Percentiles rank a stretch among this genome's conserved stretches.
These are phyloP conservation scores for Apamea monoglypha DNA, from an alignment of 2,888 invertebrate genomes.

Conservation along the genomic window DNA sequence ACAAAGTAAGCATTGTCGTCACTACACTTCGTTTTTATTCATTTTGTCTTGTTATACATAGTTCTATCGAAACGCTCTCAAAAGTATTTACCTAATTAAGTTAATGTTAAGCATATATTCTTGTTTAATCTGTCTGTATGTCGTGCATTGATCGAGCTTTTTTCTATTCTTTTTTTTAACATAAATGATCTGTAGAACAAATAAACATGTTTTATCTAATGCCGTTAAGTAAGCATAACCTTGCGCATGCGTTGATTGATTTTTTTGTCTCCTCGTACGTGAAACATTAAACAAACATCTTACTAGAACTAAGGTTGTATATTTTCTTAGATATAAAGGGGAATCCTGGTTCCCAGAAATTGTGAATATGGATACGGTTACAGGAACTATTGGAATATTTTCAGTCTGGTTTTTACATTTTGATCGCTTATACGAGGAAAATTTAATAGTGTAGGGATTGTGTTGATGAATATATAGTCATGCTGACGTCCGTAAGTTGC, in stretches of 20 bases:
- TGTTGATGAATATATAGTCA: slow-evolving; percentile 37
- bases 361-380: slow-evolving; percentile 12
- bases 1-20: slow-evolving; percentile 84
- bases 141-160: neutral
- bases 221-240: slow-evolving; percentile 52
- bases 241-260: slow-evolving; percentile 45
- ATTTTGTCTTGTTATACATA: slow-evolving; percentile 10
- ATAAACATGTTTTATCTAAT: slow-evolving; percentile 22
- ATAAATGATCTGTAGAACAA: slow-evolving; percentile 1
- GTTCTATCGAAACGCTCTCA: neutral
- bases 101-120: slow-evolving; percentile 12
- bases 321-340: slow-evolving; percentile 33
- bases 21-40: slow-evolving; percentile 45
- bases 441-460: slow-evolving; percentile 14
- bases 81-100: slow-evolving; percentile 8
- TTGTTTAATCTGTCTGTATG: slow-evolving; percentile 11
- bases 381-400: slow-evolving; percentile 40
- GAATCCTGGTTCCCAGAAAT: slow-evolving; percentile 35
- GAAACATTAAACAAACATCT: slow-evolving; percentile 18
- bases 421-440: slow-evolving; percentile 51
- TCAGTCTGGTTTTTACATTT: slow-evolving; percentile 54
- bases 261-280: slow-evolving; percentile 30
- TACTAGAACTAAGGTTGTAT: neutral
- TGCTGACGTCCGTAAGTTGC: slow-evolving; percentile 38
- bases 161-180: slow-evolving; percentile 6